Evolutionary conservation across 2,888 invertebrate species (phyloP).

Genomic region (Melieria crassipennis): DNA sequence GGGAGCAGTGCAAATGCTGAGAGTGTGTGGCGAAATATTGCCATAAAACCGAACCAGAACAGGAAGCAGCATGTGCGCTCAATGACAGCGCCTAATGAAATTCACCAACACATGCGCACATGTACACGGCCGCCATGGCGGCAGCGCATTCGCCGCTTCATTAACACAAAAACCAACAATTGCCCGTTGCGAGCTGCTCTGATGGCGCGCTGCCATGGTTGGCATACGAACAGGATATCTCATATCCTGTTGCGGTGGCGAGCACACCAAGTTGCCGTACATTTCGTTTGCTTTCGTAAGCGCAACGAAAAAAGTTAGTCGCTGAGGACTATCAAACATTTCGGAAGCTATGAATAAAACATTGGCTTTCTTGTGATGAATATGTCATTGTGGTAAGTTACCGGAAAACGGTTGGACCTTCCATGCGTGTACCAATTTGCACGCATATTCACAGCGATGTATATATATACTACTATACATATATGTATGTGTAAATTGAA

Average conservation of each 20-base stretch:
- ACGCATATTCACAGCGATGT: no score
- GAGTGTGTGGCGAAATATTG: constrained; percentile 3
- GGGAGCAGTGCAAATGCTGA: not conserved
- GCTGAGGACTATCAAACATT: no score
- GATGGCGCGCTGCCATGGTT: constrained; percentile 24
- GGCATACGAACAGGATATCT: constrained; percentile 22
- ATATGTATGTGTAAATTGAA: no score
- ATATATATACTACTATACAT: no score
- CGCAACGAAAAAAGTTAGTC: no score
- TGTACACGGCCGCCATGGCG: not conserved
- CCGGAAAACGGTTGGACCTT: no score
- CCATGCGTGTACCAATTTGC: no score
- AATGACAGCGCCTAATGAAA: constrained; percentile 23
- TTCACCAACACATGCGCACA: constrained; percentile 13
- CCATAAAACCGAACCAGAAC: constrained; percentile 21
- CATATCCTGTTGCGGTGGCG: constrained; percentile 33
- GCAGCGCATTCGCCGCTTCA: not conserved
- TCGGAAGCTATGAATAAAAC: no score
- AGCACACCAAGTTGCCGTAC: constrained; percentile 16
- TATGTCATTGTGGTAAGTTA: no score
- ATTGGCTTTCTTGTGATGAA: no score
- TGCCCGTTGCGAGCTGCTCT: not conserved
- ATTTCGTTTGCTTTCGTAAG: no score
- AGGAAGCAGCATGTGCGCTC: constrained; percentile 20
- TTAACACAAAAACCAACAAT: constrained; percentile 14